A percentile compares a stretch with the other conserved stretches of the same genome.
Evolutionary conservation across 2,797 vertebrate genomes (phyloP).

Genomic region (Hylomyscus alleni): DNA sequence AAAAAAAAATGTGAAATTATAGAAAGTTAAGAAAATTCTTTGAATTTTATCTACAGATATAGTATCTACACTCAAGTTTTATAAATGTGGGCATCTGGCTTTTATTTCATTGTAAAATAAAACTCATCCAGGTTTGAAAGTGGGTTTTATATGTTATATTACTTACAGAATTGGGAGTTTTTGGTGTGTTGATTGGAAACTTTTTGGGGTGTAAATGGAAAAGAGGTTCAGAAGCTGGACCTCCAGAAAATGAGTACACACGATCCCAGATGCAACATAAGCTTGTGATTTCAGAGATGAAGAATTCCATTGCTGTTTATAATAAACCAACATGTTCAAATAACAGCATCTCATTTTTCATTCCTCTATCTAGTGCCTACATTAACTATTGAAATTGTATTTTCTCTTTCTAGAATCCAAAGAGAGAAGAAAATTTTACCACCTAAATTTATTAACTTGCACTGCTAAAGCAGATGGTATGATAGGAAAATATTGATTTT

Average conservation of each 20-base stretch:
- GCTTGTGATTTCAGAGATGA: conserved; percentile 55
- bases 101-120: conserved; percentile 45
- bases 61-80: neutral
- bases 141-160: neutral
- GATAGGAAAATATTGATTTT: conserved; percentile 84
- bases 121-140: conserved; percentile 41
- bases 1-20: neutral
- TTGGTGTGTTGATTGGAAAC: conserved; percentile 34
- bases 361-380: conserved; percentile 75
- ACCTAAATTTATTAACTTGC: conserved; percentile 84
- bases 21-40: conserved; percentile 47
- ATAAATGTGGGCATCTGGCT: neutral
- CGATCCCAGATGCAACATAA: neutral
- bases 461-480: conserved; percentile 81
- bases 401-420: conserved; percentile 81
- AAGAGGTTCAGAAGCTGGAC: neutral
- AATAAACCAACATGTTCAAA: conserved; percentile 71
- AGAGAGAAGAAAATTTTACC: conserved; percentile 82
- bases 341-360: conserved; percentile 82
- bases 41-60: neutral
- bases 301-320: conserved; percentile 71
- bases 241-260: rapidly evolving
- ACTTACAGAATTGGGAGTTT: conserved; percentile 19
- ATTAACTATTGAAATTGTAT: conserved; percentile 85
- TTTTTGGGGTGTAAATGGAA: neutral